A percentile compares a stretch with the other conserved stretches of the same genome.
phyloP scores from a whole-genome alignment of 2,888 invertebrate genomes.

The Pristionchus fissidentatus region DNA sequence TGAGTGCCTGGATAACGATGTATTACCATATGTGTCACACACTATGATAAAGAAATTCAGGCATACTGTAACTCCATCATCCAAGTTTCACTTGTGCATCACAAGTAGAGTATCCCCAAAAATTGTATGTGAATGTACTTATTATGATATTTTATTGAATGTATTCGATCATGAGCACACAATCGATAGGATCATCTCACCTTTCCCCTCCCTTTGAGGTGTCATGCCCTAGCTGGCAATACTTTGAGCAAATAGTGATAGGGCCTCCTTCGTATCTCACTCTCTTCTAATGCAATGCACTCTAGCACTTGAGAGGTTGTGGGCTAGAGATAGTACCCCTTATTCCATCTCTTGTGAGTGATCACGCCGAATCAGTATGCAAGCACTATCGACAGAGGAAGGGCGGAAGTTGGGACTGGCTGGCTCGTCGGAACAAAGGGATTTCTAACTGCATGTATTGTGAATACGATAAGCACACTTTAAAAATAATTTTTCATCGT shows the following conservation, averaged over 20 bases:
- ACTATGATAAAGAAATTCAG: too few relatives aligned
- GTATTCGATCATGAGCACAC: background rate
- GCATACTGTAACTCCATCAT: background rate
- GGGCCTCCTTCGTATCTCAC: constrained; percentile 8
- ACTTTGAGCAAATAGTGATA: constrained; percentile 39
- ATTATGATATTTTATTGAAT: background rate
- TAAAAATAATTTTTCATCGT: constrained; percentile 5
- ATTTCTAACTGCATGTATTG: too few relatives aligned
- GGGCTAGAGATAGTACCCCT: constrained; percentile 33
- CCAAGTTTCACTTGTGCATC: background rate
- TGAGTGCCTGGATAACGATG: constrained; percentile 11
- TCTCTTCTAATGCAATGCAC: background rate
- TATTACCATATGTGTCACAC: constrained; percentile 23
- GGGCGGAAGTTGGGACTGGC: constrained; percentile 8
- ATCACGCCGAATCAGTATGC: constrained; percentile 39
- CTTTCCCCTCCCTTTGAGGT: constrained; percentile 24
- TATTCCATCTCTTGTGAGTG: constrained; percentile 34
- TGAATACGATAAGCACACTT: background rate
- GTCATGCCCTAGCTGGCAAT: constrained; percentile 41
- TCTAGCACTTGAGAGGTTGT: background rate
- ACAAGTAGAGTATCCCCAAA: background rate
- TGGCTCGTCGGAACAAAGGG: constrained; percentile 11
- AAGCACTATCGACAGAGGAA: constrained; percentile 32
- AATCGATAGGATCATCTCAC: background rate
- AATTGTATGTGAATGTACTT: background rate